phyloP scores from a whole-genome alignment of 2,888 invertebrate genomes.

The Acronicta alni region DNA sequence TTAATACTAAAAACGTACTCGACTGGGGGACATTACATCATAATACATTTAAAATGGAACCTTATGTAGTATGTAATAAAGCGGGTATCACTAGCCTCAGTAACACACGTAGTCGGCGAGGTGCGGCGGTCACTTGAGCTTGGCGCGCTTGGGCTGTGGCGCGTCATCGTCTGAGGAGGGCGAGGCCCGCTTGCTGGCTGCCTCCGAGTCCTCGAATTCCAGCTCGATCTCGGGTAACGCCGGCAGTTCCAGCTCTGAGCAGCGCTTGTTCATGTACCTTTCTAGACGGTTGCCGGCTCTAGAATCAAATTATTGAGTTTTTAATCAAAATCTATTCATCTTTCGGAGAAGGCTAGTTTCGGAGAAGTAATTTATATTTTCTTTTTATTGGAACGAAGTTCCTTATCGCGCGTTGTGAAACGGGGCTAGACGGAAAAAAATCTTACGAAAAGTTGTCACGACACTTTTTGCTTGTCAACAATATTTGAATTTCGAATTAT shows the following conservation, averaged over 20 bases:
- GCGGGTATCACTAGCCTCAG: constrained; percentile 53
- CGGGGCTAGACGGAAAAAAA: too few species aligned
- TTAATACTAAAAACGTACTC: constrained; percentile 37
- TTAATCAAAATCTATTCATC: too few species aligned
- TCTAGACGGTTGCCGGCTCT: constrained; percentile 94
- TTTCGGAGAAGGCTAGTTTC: too few species aligned
- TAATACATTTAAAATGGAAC: constrained; percentile 31
- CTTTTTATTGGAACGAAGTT: too few species aligned
- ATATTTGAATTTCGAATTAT: too few species aligned
- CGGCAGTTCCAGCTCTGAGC: constrained; percentile 91
- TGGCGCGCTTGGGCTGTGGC: constrained; percentile 67
- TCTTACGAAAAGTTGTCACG: too few species aligned
- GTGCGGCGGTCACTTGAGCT: constrained; percentile 74
- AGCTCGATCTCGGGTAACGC: constrained; percentile 80
- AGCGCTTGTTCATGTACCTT: constrained; percentile 92
- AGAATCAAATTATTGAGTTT: constrained; percentile 44
- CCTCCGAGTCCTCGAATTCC: constrained; percentile 48
- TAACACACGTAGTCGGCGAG: constrained; percentile 72
- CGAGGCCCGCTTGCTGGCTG: constrained; percentile 48
- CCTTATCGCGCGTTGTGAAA: too few species aligned
- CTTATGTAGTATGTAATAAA: constrained; percentile 23
- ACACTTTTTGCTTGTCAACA: too few species aligned
- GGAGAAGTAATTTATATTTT: too few species aligned
- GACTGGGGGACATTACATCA: constrained; percentile 16
- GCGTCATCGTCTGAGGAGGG: constrained; percentile 55